Percentiles rank a stretch among this genome's conserved stretches.
Evolutionary conservation across 2,888 invertebrate genomes (phyloP).

Genomic region (Plusia festucae): DNA sequence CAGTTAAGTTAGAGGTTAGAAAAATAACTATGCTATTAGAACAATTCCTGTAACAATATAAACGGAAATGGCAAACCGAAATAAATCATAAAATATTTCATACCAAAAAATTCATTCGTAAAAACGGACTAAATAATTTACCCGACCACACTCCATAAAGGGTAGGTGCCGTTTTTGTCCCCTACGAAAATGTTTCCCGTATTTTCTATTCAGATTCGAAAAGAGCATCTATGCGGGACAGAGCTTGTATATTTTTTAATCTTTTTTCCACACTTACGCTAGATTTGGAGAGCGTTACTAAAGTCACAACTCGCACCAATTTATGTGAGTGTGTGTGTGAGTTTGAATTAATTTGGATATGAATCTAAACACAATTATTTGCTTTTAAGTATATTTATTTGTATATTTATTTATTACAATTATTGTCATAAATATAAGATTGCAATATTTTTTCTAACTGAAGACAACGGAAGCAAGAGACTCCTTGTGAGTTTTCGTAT

Average conservation of each 20-base stretch:
- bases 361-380: too few species aligned
- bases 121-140: slow-evolving; percentile 52
- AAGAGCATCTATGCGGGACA: slow-evolving; percentile 62
- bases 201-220: slow-evolving; percentile 59
- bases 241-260: slow-evolving; percentile 53
- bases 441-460: not conserved
- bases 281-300: slow-evolving; percentile 54
- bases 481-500: too few species aligned
- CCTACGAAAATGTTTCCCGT: slow-evolving; percentile 47
- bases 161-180: slow-evolving; percentile 49
- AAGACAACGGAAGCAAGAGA: not conserved
- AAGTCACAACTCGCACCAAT: slow-evolving; percentile 24
- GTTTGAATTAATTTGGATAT: not conserved
- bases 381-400: too few species aligned
- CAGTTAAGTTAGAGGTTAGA: too few species aligned
- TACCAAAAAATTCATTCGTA: slow-evolving; percentile 17
- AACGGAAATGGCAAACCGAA: too few species aligned
- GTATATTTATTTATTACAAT: not conserved
- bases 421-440: not conserved
- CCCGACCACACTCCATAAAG: slow-evolving; percentile 34
- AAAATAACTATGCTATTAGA: too few species aligned
- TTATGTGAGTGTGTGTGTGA: not conserved
- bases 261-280: slow-evolving; percentile 59
- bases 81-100: slow-evolving; percentile 3
- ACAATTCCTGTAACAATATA: too few species aligned